These are phyloP conservation scores for Dicyrtomina minuta DNA, from an alignment of 2,888 invertebrate genomes.

Conservation along the genomic window DNA sequence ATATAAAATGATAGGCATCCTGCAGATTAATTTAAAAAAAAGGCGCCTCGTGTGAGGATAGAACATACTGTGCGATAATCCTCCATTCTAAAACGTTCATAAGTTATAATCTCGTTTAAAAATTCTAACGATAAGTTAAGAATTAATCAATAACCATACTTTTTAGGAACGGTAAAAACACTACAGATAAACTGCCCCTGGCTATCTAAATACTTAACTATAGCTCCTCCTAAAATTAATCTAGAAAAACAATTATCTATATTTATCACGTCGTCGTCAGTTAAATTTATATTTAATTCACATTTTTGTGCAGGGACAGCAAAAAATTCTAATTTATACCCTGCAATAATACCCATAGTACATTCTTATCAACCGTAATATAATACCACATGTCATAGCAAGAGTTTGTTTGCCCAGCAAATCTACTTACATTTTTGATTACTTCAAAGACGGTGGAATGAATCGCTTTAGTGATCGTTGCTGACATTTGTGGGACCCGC, in stretches of 20 bases:
- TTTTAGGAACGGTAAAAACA: not conserved
- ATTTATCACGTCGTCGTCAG: not conserved
- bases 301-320: not conserved
- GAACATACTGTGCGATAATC: constrained; percentile 30
- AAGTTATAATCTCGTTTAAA: not conserved
- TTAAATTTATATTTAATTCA: not conserved
- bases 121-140: constrained; percentile 4
- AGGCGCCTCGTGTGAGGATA: constrained; percentile 11
- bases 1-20: constrained; percentile 36
- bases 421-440: not conserved
- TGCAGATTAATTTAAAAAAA: constrained; percentile 30
- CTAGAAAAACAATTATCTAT: not conserved
- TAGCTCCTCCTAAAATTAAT: not conserved
- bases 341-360: not conserved
- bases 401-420: not conserved
- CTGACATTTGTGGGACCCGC: no score
- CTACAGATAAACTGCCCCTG: not conserved
- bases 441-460: no score
- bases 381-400: not conserved
- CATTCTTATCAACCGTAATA: not conserved
- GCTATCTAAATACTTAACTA: not conserved
- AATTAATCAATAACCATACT: not conserved
- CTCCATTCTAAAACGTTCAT: no score
- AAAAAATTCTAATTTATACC: not conserved
- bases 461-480: no score